Percentiles rank a stretch among this genome's conserved stretches.
Evolutionary conservation across 2,888 invertebrate genomes (phyloP).

Genomic region (Falcaria lacertinaria): DNA sequence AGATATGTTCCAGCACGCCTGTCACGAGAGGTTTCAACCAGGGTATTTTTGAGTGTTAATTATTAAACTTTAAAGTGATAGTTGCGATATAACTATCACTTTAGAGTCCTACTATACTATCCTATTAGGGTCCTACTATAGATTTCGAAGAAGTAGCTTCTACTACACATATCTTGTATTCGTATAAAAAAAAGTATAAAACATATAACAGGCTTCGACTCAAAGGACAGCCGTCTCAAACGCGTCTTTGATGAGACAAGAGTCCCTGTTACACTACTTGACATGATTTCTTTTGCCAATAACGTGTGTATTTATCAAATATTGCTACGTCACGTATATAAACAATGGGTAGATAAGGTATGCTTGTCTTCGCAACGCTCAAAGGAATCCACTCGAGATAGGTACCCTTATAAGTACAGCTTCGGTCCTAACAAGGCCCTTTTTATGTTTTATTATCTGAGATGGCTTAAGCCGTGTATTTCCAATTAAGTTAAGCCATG

Average conservation of each 20-base stretch:
- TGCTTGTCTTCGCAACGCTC: background rate
- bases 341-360: conserved; percentile 2
- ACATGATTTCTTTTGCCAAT: conserved; percentile 2
- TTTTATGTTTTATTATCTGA: background rate
- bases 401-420: background rate
- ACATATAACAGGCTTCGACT: background rate
- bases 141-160: too few relatives aligned
- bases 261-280: background rate
- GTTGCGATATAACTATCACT: too few relatives aligned
- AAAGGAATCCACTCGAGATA: conserved; percentile 1
- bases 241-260: background rate
- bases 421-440: background rate
- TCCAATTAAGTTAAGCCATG: background rate
- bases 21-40: too few relatives aligned
- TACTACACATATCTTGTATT: too few relatives aligned
- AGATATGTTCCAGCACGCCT: too few relatives aligned
- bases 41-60: too few relatives aligned
- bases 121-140: too few relatives aligned
- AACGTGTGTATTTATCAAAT: conserved; percentile 2
- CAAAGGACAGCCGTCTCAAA: background rate
- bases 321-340: conserved; percentile 1
- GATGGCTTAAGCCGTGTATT: background rate
- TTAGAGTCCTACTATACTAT: too few relatives aligned
- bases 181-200: too few relatives aligned
- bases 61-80: too few relatives aligned